These are phyloP conservation scores for Hephaestus fuliginosus DNA, from an alignment of 2,797 vertebrate genomes.

Conservation along the genomic window DNA sequence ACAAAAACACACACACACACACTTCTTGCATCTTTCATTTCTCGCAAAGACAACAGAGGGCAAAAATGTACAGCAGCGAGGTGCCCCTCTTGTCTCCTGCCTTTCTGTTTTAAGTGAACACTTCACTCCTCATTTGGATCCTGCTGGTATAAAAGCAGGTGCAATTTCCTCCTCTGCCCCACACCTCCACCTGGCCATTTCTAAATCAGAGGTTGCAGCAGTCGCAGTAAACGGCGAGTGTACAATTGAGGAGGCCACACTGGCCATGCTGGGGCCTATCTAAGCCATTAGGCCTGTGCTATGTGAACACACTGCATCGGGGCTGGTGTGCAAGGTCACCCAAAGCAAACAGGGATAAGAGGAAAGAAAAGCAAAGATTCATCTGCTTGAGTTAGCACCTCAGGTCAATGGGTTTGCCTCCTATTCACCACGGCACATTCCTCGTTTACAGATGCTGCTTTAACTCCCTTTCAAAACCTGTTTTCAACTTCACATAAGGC, in stretches of 20 bases:
- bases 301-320: conserved; percentile 81
- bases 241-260: conserved; percentile 41
- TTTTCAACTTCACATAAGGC: conserved; percentile 56
- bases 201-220: conserved; percentile 53
- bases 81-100: conserved; percentile 62
- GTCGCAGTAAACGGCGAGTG: conserved; percentile 24
- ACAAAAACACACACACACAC: conserved; percentile 61
- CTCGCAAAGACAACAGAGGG: conserved; percentile 79
- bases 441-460: conserved; percentile 61
- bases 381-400: conserved; percentile 83
- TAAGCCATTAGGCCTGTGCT: conserved; percentile 75
- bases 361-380: conserved; percentile 87
- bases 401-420: conserved; percentile 81
- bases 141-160: conserved; percentile 75
- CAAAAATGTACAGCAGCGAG: conserved; percentile 63
- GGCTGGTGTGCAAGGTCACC: conserved; percentile 88
- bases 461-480: conserved; percentile 48
- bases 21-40: conserved; percentile 78
- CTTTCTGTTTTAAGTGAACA: conserved; percentile 75
- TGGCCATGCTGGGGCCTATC: conserved; percentile 61
- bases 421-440: conserved; percentile 54
- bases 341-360: conserved; percentile 92
- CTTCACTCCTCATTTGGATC: conserved; percentile 67
- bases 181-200: conserved; percentile 58
- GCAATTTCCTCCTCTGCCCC: conserved; percentile 55